These are phyloP conservation scores for Xanthia icteritia DNA, from an alignment of 2,888 invertebrate species.

Conservation along the genomic window DNA sequence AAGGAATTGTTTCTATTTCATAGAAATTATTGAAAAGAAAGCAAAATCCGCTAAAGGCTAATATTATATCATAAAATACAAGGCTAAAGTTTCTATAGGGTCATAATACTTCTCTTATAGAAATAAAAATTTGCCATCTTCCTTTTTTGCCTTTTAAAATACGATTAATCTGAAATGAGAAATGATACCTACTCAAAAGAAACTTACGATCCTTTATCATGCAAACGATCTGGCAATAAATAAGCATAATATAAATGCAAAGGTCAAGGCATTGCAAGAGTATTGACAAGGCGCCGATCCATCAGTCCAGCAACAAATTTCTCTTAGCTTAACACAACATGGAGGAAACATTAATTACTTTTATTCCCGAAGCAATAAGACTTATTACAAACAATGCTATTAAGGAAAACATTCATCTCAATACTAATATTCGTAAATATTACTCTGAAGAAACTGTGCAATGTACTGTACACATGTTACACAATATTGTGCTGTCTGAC, in stretches of 20 bases:
- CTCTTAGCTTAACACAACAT: slow-evolving; percentile 4
- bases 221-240: slow-evolving; percentile 44
- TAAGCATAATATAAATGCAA: slow-evolving; percentile 40
- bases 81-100: background rate
- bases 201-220: slow-evolving; percentile 46
- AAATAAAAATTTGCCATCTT: background rate
- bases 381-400: slow-evolving; percentile 15
- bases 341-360: slow-evolving; percentile 25
- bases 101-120: background rate
- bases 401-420: slow-evolving; percentile 42
- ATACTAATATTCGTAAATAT: slow-evolving; percentile 51
- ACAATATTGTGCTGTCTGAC: slow-evolving; percentile 60
- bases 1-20: background rate
- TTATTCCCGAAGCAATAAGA: slow-evolving; percentile 21
- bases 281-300: slow-evolving; percentile 43
- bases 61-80: background rate
- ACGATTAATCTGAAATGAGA: slow-evolving; percentile 38
- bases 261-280: slow-evolving; percentile 45
- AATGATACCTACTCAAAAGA: slow-evolving; percentile 33
- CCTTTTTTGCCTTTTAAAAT: slow-evolving; percentile 11
- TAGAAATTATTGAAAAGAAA: background rate
- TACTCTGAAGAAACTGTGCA: slow-evolving; percentile 45
- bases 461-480: slow-evolving; percentile 50
- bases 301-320: slow-evolving; percentile 42
- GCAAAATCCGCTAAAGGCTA: background rate